Evolutionary conservation across 2,113 vertebrate genomes (phyloP), one percentile per base, ranked within the genome.

Genomic region (Cyprinodon variegatus): DNA sequence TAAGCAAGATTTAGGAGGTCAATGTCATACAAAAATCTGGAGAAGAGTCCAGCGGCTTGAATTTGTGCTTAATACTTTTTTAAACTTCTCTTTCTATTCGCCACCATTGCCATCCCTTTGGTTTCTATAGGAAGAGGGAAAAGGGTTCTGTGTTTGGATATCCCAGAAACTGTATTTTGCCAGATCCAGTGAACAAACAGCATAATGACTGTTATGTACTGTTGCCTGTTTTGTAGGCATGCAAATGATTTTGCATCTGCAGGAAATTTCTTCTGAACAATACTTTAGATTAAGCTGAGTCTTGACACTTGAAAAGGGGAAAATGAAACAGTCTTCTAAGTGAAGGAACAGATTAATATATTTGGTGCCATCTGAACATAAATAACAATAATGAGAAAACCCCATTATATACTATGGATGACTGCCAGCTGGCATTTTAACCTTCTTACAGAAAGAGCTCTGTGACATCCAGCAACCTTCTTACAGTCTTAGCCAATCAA

Each of bases 371-470:
- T 14, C 63, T 10, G 22, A 61, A 73, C 41, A 48, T 36, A 43
- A 64, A 39, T 67, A 61, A 50, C 9, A 15, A 15, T n/a, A 59
- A 69, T 62, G 12, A 72, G 53, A 74, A 70, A 22, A 22, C 50
- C 14, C 29, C 1, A 13, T 11, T 12, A 10, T 36, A 8, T 12
- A 15, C 22, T 61, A 15, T 22, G 11, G 40, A 48, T 14, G 7
- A 46, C 39, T 40, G 43, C 38, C 50, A 45, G 60, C 48, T 48
- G 70, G 11, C 37, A 37, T 74, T 59, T 71, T 29, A 8, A 41
- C 8, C 50, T 4, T 14, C n/a, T 48, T 29, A 2, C 36, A 22
- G 14, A 39, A 67, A 41, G 41, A 77, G 22, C 43, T 65, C 38
- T 36, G 63, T 59, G 36, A 65, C 61, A 37, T 48, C 40, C 12